A percentile compares a stretch with the other conserved stretches of the same genome.
Evolutionary conservation across 2,888 invertebrate species (phyloP).

Genomic region (Luperina nickerlii): DNA sequence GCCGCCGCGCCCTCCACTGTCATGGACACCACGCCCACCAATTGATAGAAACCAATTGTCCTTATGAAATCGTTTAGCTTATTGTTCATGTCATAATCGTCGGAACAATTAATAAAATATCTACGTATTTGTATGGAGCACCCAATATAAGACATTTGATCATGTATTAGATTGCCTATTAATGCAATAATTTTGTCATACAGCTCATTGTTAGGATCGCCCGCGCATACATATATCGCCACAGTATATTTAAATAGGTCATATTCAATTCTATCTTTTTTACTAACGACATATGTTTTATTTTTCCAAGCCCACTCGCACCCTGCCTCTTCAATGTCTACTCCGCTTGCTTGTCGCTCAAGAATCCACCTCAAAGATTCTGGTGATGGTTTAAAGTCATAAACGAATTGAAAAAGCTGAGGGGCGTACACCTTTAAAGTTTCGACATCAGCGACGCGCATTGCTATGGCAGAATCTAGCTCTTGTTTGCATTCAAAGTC

Average conservation of each 20-base stretch:
- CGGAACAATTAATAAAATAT: slow-evolving; percentile 17
- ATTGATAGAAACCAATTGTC: accelerated
- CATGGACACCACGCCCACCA: slow-evolving; percentile 47
- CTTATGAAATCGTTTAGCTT: neutral
- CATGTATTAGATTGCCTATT: accelerated
- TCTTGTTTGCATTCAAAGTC: slow-evolving; percentile 2
- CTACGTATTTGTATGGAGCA: neutral
- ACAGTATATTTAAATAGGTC: slow-evolving; percentile 46
- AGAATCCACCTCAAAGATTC: slow-evolving; percentile 40
- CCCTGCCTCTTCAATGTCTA: neutral
- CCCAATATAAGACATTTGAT: neutral
- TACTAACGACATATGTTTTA: neutral
- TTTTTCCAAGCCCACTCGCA: neutral
- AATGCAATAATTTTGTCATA: neutral
- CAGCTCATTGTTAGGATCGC: neutral
- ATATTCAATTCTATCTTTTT: neutral
- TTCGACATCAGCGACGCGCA: slow-evolving; percentile 48
- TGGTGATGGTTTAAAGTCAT: slow-evolving; percentile 35
- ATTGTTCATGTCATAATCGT: slow-evolving; percentile 13
- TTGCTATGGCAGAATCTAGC: slow-evolving; percentile 42
- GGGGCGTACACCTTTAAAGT: slow-evolving; percentile 25
- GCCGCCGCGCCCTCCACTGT: slow-evolving; percentile 18
- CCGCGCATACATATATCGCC: slow-evolving; percentile 26
- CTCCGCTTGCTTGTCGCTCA: slow-evolving; percentile 24
- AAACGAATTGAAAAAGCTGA: slow-evolving; percentile 25